Percentiles rank a stretch among this genome's conserved stretches.
Evolutionary conservation across 1,140 invertebrate species (phyloP).

Genomic region (Xylocopa sonorina): DNA sequence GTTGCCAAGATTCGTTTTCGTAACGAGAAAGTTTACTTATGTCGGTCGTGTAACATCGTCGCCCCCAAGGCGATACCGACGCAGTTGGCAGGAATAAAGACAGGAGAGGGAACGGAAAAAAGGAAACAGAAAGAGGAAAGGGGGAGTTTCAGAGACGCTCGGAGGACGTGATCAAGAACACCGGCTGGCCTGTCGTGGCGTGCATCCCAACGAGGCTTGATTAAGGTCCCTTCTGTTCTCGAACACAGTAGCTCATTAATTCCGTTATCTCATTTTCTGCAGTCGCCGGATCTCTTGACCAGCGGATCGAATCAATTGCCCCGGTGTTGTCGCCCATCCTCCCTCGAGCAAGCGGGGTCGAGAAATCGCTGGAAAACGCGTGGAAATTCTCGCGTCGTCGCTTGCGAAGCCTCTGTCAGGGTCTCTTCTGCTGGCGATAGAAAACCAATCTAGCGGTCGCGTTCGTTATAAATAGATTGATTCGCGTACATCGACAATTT

Average conservation of each 20-base stretch:
- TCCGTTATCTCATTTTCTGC: conserved; percentile 44
- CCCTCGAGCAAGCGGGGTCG: no score
- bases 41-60: not conserved
- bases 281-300: conserved; percentile 47
- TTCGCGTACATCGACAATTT: conserved; percentile 44
- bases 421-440: not conserved
- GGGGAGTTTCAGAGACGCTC: conserved; percentile 15
- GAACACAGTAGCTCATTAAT: conserved; percentile 56
- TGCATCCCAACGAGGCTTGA: conserved; percentile 50
- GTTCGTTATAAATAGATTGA: conserved; percentile 59
- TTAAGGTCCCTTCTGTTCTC: conserved; percentile 54
- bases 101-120: no score
- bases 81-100: conserved; percentile 28
- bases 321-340: no score
- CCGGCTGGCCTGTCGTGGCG: conserved; percentile 30
- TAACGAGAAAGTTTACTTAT: conserved; percentile 20
- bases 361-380: not conserved
- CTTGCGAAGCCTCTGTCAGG: not conserved
- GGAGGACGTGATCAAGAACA: conserved; percentile 49
- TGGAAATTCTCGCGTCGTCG: not conserved
- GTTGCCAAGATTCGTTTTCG: conserved; percentile 8
- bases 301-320: conserved; percentile 7
- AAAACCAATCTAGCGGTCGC: not conserved
- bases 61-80: conserved; percentile 12
- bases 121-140: not conserved